Evolutionary conservation across 2,888 invertebrate genomes (phyloP), one percentile per base, ranked within the genome.

Genomic region (Lepetodrilus schrolli): DNA sequence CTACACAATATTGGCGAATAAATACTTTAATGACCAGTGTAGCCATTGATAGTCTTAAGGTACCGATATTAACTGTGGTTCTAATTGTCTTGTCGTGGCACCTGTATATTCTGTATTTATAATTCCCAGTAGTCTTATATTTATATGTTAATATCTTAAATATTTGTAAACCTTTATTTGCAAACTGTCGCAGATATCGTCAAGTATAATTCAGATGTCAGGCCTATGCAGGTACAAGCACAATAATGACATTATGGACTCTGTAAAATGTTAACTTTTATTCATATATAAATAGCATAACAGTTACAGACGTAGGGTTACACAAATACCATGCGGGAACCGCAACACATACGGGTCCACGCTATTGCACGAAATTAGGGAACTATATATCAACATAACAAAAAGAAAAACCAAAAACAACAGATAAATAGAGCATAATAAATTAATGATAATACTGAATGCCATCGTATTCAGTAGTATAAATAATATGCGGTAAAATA

Each of bases 391-490:
- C 58, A 58, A 58, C 58, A 30, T 58, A 58, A 58, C 34, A 58
- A 58, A 58, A 26, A n/a, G n/a, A n/a, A n/a, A n/a, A 58, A 58
- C 26, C 58, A 30, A 47, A 66, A 70, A 70, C 48, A 49, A 50
- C 36, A 66, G 30, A 66, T 38, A 66, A 47, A 66, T 38, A 37
- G 51, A 51, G 66, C 26, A 43, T 43, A 13, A 66, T 38, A 66
- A 47, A 66, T n/a, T 38, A 66, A 21, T 26, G 37, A 20, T 51
- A 58, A 58, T 58, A 58, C 58, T 58, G 58, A 58, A 58, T 30
- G 10, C 17, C 17, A 26, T 43, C 30, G 58, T 58, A 30, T 58
- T 58, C 58, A 58, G 58, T 58, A 58, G 26, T 17, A 58, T 34
- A 58, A 58, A 58, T 13, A 17, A 17, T 58, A 34, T 30, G 23